Evolutionary conservation across 2,113 vertebrate genomes (phyloP), one percentile per base, ranked within the genome.

Genomic region (Myotis brandtii): DNA sequence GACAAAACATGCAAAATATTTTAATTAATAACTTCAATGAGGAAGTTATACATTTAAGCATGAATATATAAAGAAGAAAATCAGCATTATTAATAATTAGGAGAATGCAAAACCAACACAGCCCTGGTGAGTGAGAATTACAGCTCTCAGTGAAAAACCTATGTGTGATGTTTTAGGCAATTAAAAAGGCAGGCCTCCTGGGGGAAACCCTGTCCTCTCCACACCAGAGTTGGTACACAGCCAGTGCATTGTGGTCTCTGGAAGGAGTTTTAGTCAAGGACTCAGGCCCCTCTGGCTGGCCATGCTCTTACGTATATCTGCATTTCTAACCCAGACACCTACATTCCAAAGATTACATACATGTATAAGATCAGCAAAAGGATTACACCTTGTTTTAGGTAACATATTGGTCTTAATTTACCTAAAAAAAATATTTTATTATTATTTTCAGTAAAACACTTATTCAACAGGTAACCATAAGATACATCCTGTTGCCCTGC

Each of bases 401-500:
- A n/a, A 69, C 0, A 13, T 34, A 37, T 14, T 79, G 27, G 48
- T 1, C 11, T 73, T 72, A 79, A 84, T n/a, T 77, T 37, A 46
- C 14, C 25, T 79, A 66, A 91, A 82, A 54, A 87, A 73, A 89
- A 25, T 13, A 21, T 25, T 69, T 64, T 81, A 82, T 32, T 62
- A 32, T 23, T 69, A 32, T 62, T 92, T 94, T 92, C 9, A n/a
- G 18, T 40, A 89, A 88, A 69, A 88, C 34, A 77, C 76, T 95
- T 76, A 80, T 46, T 17, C 48, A 86, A 46, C 5, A n/a, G 11
- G 13, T 54, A 77, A 40, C 64, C 37, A 62, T 86, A 69, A 90
- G 37, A 62, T 40, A 30, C 10, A 77, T 10, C 17, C 5, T 25
- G 13, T 56, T 66, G 9, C 14, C 32, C 12, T 66, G 8, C 3